Conservation (phyloP, 2,797 vertebrate genomes). For the Melopsittacus undulatus region DNA sequence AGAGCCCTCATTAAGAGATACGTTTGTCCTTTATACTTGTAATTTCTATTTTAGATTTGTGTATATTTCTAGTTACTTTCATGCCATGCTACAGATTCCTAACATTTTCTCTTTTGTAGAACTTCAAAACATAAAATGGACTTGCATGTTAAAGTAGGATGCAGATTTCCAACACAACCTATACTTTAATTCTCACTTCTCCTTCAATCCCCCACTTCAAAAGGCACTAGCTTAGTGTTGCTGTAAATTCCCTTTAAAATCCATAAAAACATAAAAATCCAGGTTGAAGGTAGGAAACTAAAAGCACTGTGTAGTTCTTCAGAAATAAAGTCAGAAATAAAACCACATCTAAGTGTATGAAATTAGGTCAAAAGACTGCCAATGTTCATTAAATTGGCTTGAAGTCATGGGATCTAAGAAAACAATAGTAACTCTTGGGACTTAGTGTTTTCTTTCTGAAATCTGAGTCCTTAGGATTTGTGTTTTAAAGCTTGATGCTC, state of each 20-base stretch:
- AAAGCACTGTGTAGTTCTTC: neutral
- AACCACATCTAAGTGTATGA: neutral
- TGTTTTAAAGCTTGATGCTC: neutral
- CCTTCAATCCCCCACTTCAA: neutral
- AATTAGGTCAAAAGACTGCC: neutral
- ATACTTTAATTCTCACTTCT: neutral
- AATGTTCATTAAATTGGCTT: neutral
- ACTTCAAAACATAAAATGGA: neutral
- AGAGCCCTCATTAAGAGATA: neutral
- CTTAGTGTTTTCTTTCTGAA: neutral
- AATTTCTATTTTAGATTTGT: neutral
- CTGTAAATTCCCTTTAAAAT: neutral
- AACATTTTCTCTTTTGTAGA: neutral
- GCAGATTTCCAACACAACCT: neutral
- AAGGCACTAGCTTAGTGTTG: neutral
- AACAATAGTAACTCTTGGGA: neutral
- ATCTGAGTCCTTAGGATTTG: neutral
- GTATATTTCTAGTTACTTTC: neutral
- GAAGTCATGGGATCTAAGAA: neutral
- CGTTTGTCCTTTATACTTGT: neutral
- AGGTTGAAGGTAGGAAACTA: neutral
- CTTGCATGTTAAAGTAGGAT: neutral
- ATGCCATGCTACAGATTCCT: neutral
- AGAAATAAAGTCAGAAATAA: neutral
- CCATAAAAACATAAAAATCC: neutral